Conservation (phyloP, 2,888 invertebrate species). For the Pteria penguin region DNA sequence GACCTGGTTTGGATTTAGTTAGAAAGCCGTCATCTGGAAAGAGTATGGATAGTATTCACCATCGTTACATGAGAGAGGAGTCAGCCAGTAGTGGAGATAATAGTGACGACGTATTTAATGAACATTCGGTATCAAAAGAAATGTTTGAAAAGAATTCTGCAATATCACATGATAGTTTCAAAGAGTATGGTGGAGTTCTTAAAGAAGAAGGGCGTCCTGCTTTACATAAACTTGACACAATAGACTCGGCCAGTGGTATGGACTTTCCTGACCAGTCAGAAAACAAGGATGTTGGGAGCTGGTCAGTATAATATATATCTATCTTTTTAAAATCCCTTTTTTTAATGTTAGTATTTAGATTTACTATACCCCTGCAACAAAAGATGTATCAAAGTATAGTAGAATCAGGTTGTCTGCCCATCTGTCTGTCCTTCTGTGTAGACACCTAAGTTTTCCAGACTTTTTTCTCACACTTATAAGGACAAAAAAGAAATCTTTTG, state of each 20-base stretch:
- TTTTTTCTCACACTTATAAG: too few species aligned
- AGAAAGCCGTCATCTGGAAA: not conserved
- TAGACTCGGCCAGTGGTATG: conserved; percentile 24
- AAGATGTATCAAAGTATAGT: too few species aligned
- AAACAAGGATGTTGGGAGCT: conserved; percentile 33
- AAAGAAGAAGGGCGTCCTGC: conserved; percentile 6
- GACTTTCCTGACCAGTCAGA: conserved; percentile 22
- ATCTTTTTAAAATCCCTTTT: too few species aligned
- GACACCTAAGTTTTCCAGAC: too few species aligned
- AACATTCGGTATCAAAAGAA: conserved; percentile 9
- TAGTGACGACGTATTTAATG: conserved; percentile 64
- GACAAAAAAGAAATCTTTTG: too few species aligned
- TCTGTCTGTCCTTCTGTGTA: too few species aligned
- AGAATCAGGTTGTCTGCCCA: too few species aligned
- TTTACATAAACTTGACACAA: conserved; percentile 22
- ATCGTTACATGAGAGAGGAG: not conserved
- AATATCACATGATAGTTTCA: not conserved
- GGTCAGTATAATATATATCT: conserved; percentile 29
- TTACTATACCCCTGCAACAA: too few species aligned
- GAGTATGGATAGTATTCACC: not conserved
- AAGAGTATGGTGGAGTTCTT: not conserved
- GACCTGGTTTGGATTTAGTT: conserved; percentile 12
- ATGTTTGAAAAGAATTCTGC: not conserved
- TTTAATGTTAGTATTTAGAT: too few species aligned
- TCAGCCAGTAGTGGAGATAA: conserved; percentile 28